Base-by-base conservation (phyloP, 2,113 vertebrate species). In the Sturnira hondurensis region DNA sequence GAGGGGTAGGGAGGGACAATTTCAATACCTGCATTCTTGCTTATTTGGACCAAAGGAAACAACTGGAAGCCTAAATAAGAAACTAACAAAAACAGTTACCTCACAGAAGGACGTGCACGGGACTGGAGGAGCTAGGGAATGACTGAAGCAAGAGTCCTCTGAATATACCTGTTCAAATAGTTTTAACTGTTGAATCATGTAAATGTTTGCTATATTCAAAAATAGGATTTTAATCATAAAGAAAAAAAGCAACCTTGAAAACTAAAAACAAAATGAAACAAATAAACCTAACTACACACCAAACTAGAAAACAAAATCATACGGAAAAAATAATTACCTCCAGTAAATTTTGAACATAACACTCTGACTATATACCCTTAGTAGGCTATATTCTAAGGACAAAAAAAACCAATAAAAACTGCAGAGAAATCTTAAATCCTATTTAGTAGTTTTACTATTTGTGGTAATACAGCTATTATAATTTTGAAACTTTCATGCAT, bases 1-100 rank as follows among this genome's bases (percentile, higher is more conserved):
- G 17, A 38, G 33, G 63, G 33, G 14, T 61, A 33, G 15, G 63
- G 63, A 17, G 28, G 28, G 88, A 38, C 16, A 38, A 26, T 80
- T 50, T 7, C 52, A 92, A 80, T 38, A 56, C 38, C 20, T 20
- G 22, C 15, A 2, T 63, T 78, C 81, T 85, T 80, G 78, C 13
- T 93, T 78, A 84, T 91, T 83, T 95, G 84, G 38, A 52, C 43
- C 71, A 84, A 88, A 92, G 81, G 12, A 67, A 89, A 89, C 28
- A 87, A 63, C 19, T 43, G 3, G 33, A 58, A 82, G 17, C 12
- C 56, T 87, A 86, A 93, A 78, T 54, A 11, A 92, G 33, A 80
- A 88, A 76, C 41, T 82, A 45, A 67, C n/a, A 61, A 87, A 86
- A 95, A 91, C 31, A 43, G 8, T n/a, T 28, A 50, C 41, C 24